phyloP scores from a whole-genome alignment of 1,140 invertebrate genomes.

The Zaprionus tsacasi region DNA sequence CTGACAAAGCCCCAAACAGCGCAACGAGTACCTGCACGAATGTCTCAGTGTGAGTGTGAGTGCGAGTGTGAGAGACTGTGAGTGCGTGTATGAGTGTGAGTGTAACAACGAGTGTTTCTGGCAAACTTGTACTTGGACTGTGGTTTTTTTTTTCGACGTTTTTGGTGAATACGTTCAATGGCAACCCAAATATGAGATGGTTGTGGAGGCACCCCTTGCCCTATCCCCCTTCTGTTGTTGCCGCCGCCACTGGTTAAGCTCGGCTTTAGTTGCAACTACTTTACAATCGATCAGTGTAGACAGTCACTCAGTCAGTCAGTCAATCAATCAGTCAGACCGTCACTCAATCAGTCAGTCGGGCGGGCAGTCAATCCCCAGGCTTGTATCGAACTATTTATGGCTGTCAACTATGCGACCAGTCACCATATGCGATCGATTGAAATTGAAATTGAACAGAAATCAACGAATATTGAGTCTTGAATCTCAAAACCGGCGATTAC shows the following conservation, averaged over 20 bases:
- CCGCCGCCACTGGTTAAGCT: not conserved
- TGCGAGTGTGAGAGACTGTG: not conserved
- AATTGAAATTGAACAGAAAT: slow-evolving; percentile 8
- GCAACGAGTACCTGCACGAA: slow-evolving; percentile 29
- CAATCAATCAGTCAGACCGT: slow-evolving; percentile 15
- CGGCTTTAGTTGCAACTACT: slow-evolving; percentile 23
- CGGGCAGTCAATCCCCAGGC: not conserved
- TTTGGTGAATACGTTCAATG: slow-evolving; percentile 48
- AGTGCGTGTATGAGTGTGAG: not conserved
- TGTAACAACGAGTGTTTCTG: no score
- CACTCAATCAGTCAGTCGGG: slow-evolving; percentile 6
- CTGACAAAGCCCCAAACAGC: slow-evolving; percentile 43
- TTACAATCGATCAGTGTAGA: slow-evolving; percentile 5
- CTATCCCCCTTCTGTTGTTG: not conserved
- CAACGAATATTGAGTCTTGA: not conserved
- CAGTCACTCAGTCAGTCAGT: slow-evolving; percentile 4
- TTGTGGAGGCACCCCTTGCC: not conserved
- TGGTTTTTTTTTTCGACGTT: slow-evolving; percentile 39
- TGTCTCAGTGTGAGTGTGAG: slow-evolving; percentile 8
- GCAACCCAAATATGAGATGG: slow-evolving; percentile 16
- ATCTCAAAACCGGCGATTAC: slow-evolving; percentile 18
- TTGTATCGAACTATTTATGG: slow-evolving; percentile 35
- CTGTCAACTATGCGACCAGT: slow-evolving; percentile 12
- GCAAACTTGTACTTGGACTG: slow-evolving; percentile 44
- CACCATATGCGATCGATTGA: slow-evolving; percentile 27